phyloP scores from a whole-genome alignment of 30 jellyfish, hydroid and myxozoan species.

The Hydractinia symbiolongicarpus region DNA sequence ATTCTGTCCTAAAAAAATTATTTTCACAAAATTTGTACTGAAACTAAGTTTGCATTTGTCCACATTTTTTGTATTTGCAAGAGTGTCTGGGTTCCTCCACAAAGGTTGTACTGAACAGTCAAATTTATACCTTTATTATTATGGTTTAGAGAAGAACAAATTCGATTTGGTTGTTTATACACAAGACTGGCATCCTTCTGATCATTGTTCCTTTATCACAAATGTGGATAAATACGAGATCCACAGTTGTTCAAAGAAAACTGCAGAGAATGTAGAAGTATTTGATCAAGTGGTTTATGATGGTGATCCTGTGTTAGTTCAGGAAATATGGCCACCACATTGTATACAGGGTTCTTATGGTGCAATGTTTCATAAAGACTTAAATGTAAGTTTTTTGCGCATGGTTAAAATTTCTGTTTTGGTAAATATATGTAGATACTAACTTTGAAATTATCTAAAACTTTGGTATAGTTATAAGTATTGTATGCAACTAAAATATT shows the following conservation, averaged over 20 bases:
- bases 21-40: no score
- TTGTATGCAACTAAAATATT: no score
- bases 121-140: no score
- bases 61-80: no score
- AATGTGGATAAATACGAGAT: conserved; percentile 60
- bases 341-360: conserved; percentile 93
- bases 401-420: no score
- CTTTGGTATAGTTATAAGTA: no score
- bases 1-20: no score
- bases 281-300: conserved; percentile 58
- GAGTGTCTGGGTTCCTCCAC: no score
- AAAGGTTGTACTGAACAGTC: no score
- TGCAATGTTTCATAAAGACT: conserved; percentile 71
- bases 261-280: conserved; percentile 54
- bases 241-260: conserved; percentile 36
- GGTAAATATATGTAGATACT: no score
- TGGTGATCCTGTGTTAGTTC: conserved; percentile 54
- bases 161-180: conserved; percentile 64
- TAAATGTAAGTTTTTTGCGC: conserved; percentile 38
- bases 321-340: conserved; percentile 90
- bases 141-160: neutral
- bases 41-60: no score
- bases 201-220: conserved; percentile 79
- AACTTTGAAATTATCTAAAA: no score
- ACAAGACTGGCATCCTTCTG: conserved; percentile 88